phyloP scores from a whole-genome alignment of 2,113 vertebrate genomes.

The Crotalus viridis region DNA sequence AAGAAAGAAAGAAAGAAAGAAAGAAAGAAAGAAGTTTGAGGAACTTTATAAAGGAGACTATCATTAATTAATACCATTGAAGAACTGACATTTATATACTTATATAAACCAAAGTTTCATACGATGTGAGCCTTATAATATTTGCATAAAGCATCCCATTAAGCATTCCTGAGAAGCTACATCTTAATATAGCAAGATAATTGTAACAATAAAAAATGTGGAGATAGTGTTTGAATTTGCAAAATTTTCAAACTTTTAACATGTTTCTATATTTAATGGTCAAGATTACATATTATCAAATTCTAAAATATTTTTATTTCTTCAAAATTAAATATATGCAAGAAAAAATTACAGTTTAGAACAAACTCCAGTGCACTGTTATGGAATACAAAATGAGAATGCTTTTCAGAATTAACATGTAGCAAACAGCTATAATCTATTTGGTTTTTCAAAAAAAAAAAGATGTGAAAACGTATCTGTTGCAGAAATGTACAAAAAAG shows the following conservation, averaged over 20 bases:
- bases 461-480: not conserved
- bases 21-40: slow-evolving; percentile 40
- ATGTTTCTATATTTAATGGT: slow-evolving; percentile 11
- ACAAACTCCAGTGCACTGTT: not conserved
- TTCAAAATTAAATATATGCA: slow-evolving; percentile 9
- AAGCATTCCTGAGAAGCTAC: slow-evolving; percentile 40
- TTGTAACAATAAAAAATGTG: slow-evolving; percentile 22
- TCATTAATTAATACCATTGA: slow-evolving; percentile 63
- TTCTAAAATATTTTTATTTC: slow-evolving; percentile 2
- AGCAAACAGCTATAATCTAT: not conserved
- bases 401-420: slow-evolving; percentile 4
- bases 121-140: slow-evolving; percentile 56
- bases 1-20: slow-evolving; percentile 30
- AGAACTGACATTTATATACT: slow-evolving; percentile 55
- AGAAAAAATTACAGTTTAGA: not conserved
- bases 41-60: slow-evolving; percentile 41
- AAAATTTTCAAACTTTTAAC: not conserved
- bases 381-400: not conserved
- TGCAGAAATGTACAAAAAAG: not conserved
- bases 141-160: slow-evolving; percentile 65
- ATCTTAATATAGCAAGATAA: slow-evolving; percentile 46
- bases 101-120: slow-evolving; percentile 45
- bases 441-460: not conserved
- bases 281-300: slow-evolving; percentile 30
- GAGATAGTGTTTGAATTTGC: slow-evolving; percentile 4